A percentile compares a stretch with the other conserved stretches of the same genome.
Conservation (phyloP, 2,113 vertebrate genomes). For the Larimichthys polyactis region DNA sequence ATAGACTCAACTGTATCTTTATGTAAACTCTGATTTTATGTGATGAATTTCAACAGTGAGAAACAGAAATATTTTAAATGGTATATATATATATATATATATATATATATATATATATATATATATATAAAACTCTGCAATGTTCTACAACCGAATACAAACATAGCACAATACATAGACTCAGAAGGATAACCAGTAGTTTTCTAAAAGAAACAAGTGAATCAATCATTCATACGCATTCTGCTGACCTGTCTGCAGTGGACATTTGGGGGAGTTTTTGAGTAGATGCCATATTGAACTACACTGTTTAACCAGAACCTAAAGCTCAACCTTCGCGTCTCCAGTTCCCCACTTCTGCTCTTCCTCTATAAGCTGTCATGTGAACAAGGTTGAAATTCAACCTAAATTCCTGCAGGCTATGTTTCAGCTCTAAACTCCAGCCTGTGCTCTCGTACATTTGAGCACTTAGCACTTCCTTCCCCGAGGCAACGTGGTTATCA, state of each 20-base stretch:
- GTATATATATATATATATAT: background rate
- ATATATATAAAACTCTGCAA: background rate
- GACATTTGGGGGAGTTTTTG: background rate
- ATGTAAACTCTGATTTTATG: background rate
- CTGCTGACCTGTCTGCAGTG: conserved; percentile 3
- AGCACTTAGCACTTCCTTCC: conserved; percentile 42
- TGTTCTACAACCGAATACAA: background rate
- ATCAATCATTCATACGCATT: conserved; percentile 16
- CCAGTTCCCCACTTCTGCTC: background rate
- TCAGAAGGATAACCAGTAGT: background rate
- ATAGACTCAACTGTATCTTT: background rate
- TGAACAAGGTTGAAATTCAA: conserved; percentile 31
- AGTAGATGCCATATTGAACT: too few relatives aligned
- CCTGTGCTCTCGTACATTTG: conserved; percentile 27
- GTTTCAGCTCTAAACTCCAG: conserved; percentile 31
- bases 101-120: background rate
- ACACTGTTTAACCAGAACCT: conserved; percentile 8
- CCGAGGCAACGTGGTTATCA: conserved; percentile 47
- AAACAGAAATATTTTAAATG: conserved; percentile 1
- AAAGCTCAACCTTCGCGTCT: conserved; percentile 12
- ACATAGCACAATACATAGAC: background rate
- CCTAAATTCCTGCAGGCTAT: conserved; percentile 40
- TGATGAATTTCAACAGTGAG: background rate
- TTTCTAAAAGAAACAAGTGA: background rate
- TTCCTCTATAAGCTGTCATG: conserved; percentile 15